These are phyloP conservation scores for Brenthis ino DNA, from an alignment of 2,888 invertebrate genomes.

Conservation along the genomic window DNA sequence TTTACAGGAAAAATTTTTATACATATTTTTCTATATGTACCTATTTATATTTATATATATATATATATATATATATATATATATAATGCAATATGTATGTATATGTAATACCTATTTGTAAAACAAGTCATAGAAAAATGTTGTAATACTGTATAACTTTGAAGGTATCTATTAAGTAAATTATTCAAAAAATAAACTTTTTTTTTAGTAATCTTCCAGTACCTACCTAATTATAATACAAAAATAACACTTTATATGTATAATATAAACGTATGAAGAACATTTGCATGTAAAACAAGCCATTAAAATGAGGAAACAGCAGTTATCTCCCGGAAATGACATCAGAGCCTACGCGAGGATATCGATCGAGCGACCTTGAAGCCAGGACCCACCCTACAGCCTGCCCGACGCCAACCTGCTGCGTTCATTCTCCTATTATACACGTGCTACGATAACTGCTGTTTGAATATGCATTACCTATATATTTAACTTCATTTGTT, in stretches of 20 bases:
- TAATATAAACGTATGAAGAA: not conserved
- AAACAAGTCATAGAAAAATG: not conserved
- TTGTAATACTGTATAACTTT: not conserved
- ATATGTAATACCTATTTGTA: no score
- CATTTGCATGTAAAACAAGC: not conserved
- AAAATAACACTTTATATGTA: no score
- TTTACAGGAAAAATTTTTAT: no score
- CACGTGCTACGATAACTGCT: conserved; percentile 18
- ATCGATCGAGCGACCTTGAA: conserved; percentile 49
- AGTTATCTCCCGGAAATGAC: conserved; percentile 40
- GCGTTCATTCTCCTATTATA: conserved; percentile 33
- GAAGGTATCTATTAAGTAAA: no score
- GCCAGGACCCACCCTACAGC: conserved; percentile 44
- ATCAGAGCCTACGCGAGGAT: conserved; percentile 42
- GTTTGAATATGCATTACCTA: not conserved
- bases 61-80: no score
- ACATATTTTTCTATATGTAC: no score
- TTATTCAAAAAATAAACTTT: no score
- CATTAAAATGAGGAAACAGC: conserved; percentile 25
- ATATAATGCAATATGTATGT: no score
- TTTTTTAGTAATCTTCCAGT: no score
- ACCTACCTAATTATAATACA: no score
- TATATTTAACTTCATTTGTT: not conserved
- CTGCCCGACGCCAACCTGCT: conserved; percentile 35
- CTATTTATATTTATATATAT: no score